These are phyloP conservation scores for Zhengitettix transpicula DNA, from an alignment of 2,888 invertebrate species.

Conservation along the genomic window DNA sequence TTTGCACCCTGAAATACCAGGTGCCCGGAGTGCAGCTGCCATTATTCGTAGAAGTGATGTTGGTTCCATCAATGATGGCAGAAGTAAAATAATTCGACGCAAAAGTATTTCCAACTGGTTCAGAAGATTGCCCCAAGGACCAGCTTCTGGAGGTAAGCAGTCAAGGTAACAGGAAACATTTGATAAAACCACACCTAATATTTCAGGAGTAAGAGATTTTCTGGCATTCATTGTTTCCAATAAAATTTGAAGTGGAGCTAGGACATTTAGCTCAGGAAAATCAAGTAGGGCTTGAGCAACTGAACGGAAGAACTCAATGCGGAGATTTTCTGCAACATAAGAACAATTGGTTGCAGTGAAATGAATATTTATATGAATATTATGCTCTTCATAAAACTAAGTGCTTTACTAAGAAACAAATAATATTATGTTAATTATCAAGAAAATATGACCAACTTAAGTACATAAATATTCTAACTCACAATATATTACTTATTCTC, in stretches of 20 bases:
- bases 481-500: too few species aligned
- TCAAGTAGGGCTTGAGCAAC: constrained; percentile 86
- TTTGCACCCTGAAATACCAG: constrained; percentile 65
- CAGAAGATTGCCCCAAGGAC: constrained; percentile 64
- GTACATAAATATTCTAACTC: too few species aligned
- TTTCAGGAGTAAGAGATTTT: constrained; percentile 27
- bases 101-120: constrained; percentile 76
- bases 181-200: constrained; percentile 60
- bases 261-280: constrained; percentile 89
- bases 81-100: constrained; percentile 52
- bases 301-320: constrained; percentile 81
- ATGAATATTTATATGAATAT: too few species aligned
- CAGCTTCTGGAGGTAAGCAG: constrained; percentile 63
- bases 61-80: constrained; percentile 52
- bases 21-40: constrained; percentile 64
- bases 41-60: constrained; percentile 59
- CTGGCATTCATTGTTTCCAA: constrained; percentile 56
- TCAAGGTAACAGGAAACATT: constrained; percentile 91
- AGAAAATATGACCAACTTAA: too few species aligned
- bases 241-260: constrained; percentile 81
- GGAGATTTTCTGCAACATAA: constrained; percentile 39
- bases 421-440: too few species aligned
- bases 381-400: too few species aligned
- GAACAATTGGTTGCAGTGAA: too few species aligned
- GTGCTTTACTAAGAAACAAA: too few species aligned